Evolutionary conservation across 2,888 invertebrate species (phyloP), one percentile per base, ranked within the genome.

Genomic region (Timema podura): DNA sequence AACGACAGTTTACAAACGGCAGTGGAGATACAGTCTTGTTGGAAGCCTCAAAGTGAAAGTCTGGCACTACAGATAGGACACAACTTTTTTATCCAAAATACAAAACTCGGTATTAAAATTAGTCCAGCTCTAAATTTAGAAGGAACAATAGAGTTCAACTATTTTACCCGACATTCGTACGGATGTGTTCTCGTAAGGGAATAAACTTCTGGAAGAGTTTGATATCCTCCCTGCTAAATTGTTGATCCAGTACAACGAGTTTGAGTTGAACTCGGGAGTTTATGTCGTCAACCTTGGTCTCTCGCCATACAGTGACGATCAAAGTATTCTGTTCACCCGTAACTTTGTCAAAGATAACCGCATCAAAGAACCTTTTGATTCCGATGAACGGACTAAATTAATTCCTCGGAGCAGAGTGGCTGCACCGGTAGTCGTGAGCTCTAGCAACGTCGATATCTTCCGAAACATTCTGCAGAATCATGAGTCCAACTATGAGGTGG

Each of bases 391-490:
- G n/a, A 83, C 86, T 16, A 86, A 87, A 75, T 81, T 98, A 59
- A 92, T 91, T 76, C 96, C 98, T 0, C 86, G 99, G 76, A 95
- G 94, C 73, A 86, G 93, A 75, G 97, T 98, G 0, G 92, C 97
- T 1, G 98, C 98, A 0, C 91, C 95, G 0, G 86, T 98, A 51
- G 95, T 97, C 0, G 86, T 98, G 30, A 92, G 95, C 0, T 85
- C 85, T 0, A 90, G 91, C 78, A 98, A 98, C 79, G 89, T 97
- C 0, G 87, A 90, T 64, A 87, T 98, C 3, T 94, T 87, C 76
- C 86, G 98, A 71, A 99, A 99, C 81, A 93, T 95, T 72, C 88
- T 98, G 54, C 89, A 93, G 71, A 98, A 99, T 81, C 91, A 91
- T 2, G 90, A 91, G 74, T 96, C 98, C 0, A 87, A 88, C 69